Base-by-base conservation (phyloP, 2,888 invertebrate genomes). In the Ophioninae sp. region DNA sequence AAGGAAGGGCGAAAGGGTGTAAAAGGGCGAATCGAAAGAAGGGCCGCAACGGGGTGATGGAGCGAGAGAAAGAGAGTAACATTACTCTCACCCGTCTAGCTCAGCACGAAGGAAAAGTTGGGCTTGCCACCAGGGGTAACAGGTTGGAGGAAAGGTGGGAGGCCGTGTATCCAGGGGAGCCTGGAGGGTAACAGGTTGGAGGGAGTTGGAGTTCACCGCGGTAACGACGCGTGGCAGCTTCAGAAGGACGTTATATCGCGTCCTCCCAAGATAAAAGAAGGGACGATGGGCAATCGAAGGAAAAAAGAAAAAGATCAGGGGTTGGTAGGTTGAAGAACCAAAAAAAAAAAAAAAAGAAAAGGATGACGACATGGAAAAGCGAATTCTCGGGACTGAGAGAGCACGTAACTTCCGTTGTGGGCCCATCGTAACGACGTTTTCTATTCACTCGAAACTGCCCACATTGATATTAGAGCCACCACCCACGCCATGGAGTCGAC, bases 181-280 rank as follows among this genome's bases (percentile, higher is more conserved):
- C 41, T 68, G 62, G 57, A 39, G 44, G 68, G 73, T 73, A 73
- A 77, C 76, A 77, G 76, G 76, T 68, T 68, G 73, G 68, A 50
- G 50, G 50, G 50, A 50, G 50, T 17, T 61, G 41, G 78, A 78
- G 77, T 82, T 82, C 79, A 74, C 82, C 20, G 68, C 64, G 78
- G 73, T 79, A 82, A 82, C 74, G 82, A 79, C 74, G 78, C 82
- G 82, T 69, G 82, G 82, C 74, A 82, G 82, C 68, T 74, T 39
- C 74, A 64, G 78, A 57, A 57, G 30, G 73, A 78, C 39, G 72
- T 67, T 77, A 77, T 62, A 81, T 70, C 61, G 65, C 67, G 13
- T 65, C 61, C 37, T 30, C 21, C 56, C 64, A 62, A 61, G 39
- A 30, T 73, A 50, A 50, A 41, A 56, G 30, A 57, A 37, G 56